Evolutionary conservation across 2,888 invertebrate genomes (phyloP), one percentile per base, ranked within the genome.

Genomic region (Imbricaverruca yamaguchii): DNA sequence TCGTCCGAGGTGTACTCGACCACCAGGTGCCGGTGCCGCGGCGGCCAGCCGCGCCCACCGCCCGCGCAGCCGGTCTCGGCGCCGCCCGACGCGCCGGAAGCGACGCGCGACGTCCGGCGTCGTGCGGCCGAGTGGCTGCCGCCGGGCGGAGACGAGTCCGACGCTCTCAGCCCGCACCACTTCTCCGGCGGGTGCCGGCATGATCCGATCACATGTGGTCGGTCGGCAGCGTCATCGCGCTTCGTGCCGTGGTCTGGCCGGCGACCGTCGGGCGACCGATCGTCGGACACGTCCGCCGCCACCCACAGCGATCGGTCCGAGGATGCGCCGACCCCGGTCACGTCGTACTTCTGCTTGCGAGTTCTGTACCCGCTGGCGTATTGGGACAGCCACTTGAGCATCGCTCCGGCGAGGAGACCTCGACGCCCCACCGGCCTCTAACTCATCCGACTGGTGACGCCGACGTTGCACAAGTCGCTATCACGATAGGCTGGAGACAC

Each of bases 371-470:
- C 74, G 74, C 53, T 74, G 55, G 74, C 18, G 55, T 74, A 74
- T 18, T 74, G 74, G 1, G 74, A 53, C 39, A 74, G 74, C 74
- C 74, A 74, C 74, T 74, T 74, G 15, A 74, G 55, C 74, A 74
- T 74, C 7, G 53, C 21, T 23, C 21, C 53, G 15, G 1, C 15
- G 6, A 9, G 74, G 55, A 74, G 74, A 74, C 18, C 10, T 53
- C 74, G 21, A 4, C 55, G 11, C 74, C 55, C 11, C 74, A 55
- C 74, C 53, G 55, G 15, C 15, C 21, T 21, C 74, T 74, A 74
- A 21, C 69, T 6, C 69, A 13, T 12, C n/a, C 65, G 23, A 13
- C 23, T 9, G 23, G n/a, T 3, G 65, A 9, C 8, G 15, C 59
- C 59, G 39, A 39, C 39, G 39, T 39, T 4, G 4, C 39, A 39